Evolutionary conservation across 2,113 vertebrate genomes (phyloP), one percentile per base, ranked within the genome.

Genomic region (Scatophagus argus): DNA sequence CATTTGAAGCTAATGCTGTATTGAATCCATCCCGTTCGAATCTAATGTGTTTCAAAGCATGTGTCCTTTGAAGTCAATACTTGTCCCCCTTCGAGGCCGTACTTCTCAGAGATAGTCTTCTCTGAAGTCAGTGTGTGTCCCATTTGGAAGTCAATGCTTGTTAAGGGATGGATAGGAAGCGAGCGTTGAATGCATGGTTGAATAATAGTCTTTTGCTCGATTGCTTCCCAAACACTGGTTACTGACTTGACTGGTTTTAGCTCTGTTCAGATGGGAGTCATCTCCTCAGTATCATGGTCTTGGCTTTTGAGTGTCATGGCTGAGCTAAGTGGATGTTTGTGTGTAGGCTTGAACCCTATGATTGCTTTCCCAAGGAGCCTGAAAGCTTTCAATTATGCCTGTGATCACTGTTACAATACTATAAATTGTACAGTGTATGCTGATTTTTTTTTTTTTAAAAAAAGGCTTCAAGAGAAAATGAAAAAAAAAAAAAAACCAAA

Each of bases 61-160:
- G 77, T 79, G 81, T 86, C 75, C 91, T 93, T 93, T 93, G 88
- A 91, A 92, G 89, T 90, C 54, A 1, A 89, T 84, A 64, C 73
- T 77, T 79, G 84, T 85, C 72, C 74, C 62, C 83, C 56, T 83
- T 52, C 21, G 69, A 85, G 74, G 85, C 81, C 85, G 76, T 65
- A 75, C 87, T 52, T 85, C 71, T 84, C 77, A 80, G 54, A 83
- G 69, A 75, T 61, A 39, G 85, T 86, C 81, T 74, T 87, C 76
- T 90, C 88, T 91, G 89, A 91, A 85, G 91, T 88, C 82, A 71
- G 74, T 79, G 82, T 14, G 62, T 90, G 76, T 84, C 83, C 89
- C 85, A 89, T 77, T 86, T 84, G 84, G 81, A 83, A 90, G 89
- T 87, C 84, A 76, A 90, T 89, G 89, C 87, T 79, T 85, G 84